Conservation (phyloP, 2,797 vertebrate genomes). For the Phrynocephalus guinanensis region DNA sequence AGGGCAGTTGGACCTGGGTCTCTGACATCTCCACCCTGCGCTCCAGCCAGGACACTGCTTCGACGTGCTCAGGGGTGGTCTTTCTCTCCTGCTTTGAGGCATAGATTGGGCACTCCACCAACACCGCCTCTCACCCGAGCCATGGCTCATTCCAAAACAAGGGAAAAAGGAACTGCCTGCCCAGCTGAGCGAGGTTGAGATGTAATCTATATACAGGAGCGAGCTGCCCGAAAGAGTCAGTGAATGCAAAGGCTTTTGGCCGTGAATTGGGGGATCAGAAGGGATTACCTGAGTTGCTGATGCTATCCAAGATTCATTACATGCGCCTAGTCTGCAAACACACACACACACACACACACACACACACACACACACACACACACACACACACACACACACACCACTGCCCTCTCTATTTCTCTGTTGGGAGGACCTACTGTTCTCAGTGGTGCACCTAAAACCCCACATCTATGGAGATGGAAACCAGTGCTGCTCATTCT, state of each 20-base stretch:
- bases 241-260: not conserved
- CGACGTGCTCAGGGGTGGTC: not conserved
- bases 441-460: not conserved
- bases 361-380: too few relatives aligned
- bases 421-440: not conserved
- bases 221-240: not conserved
- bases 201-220: not conserved
- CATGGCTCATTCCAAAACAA: too few relatives aligned
- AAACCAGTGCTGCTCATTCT: too few relatives aligned
- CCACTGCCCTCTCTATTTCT: not conserved
- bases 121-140: not conserved
- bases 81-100: too few relatives aligned
- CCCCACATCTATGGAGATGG: not conserved
- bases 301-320: constrained; percentile 33
- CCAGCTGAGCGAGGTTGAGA: not conserved
- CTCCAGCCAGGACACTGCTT: not conserved
- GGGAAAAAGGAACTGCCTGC: not conserved
- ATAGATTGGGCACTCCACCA: too few relatives aligned
- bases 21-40: not conserved
- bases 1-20: too few relatives aligned
- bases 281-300: constrained; percentile 20
- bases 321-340: not conserved
- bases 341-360: too few relatives aligned
- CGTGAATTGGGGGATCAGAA: constrained; percentile 25
- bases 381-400: too few relatives aligned